These are phyloP conservation scores for Drosophila cognata DNA, from an alignment of 2,888 invertebrate species.

Conservation along the genomic window DNA sequence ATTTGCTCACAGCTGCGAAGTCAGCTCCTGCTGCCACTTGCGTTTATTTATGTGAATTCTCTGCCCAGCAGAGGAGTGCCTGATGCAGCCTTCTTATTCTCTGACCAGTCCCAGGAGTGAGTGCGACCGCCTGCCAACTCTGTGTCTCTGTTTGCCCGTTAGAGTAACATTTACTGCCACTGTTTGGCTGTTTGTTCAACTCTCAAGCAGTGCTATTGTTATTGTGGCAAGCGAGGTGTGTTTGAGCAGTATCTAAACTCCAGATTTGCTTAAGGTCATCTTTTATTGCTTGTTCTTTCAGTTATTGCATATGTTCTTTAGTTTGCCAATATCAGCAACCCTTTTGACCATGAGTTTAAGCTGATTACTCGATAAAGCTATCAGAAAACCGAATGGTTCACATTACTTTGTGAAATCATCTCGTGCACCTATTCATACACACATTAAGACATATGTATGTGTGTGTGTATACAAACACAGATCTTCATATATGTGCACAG, in stretches of 20 bases:
- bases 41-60: constrained; percentile 68
- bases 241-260: neutral
- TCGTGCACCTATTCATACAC: constrained; percentile 6
- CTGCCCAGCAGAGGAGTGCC: constrained; percentile 30
- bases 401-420: constrained; percentile 4
- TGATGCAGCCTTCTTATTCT: neutral
- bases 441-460: neutral
- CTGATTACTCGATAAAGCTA: neutral
- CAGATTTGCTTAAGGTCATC: neutral
- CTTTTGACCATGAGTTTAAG: neutral
- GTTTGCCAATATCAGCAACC: neutral
- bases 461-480: neutral
- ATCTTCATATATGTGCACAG: constrained; percentile 15
- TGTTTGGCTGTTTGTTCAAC: constrained; percentile 52
- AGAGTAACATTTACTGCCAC: constrained; percentile 31
- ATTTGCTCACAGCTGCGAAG: constrained; percentile 34
- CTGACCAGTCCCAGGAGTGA: neutral
- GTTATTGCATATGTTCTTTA: neutral
- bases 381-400: neutral
- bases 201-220: constrained; percentile 46
- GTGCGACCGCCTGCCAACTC: neutral
- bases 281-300: neutral
- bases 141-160: constrained; percentile 24
- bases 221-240: constrained; percentile 25
- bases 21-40: constrained; percentile 34